Conservation (phyloP, 2,113 vertebrate genomes). For the Hydrolagus affinis region DNA sequence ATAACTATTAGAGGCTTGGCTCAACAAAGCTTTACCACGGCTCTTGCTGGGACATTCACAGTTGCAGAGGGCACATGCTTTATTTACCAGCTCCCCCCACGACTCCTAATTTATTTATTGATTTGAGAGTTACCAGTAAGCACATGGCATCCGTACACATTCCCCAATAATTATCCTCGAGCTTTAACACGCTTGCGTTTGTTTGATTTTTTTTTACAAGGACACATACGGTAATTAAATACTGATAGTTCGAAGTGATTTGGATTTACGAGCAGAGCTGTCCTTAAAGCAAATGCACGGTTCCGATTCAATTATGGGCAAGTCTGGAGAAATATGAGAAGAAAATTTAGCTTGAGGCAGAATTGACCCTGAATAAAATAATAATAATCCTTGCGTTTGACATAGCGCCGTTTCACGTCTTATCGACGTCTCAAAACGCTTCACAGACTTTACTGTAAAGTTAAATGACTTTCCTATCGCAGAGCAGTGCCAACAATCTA, state of each 20-base stretch:
- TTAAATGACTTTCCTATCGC: too few species aligned
- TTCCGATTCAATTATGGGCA: too few species aligned
- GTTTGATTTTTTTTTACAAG: not conserved
- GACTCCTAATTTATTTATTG: not conserved
- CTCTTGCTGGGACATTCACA: constrained; percentile 64
- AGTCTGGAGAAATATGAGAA: too few species aligned
- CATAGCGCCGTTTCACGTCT: too few species aligned
- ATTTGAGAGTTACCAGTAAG: not conserved
- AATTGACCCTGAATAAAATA: too few species aligned
- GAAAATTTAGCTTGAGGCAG: too few species aligned
- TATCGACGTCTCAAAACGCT: too few species aligned
- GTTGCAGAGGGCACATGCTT: constrained; percentile 33
- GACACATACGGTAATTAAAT: not conserved
- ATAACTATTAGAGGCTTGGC: constrained; percentile 64
- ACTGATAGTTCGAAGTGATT: not conserved
- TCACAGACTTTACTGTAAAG: too few species aligned
- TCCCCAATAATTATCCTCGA: not conserved
- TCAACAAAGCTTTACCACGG: constrained; percentile 61
- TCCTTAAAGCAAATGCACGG: too few species aligned
- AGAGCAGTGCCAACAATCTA: too few species aligned
- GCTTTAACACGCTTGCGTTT: not conserved
- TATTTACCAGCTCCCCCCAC: constrained; percentile 5
- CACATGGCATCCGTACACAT: not conserved
- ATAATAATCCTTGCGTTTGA: too few species aligned
- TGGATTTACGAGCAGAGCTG: not conserved